Base-by-base conservation (phyloP, 1,140 invertebrate species). In the Lethrus apterus region DNA sequence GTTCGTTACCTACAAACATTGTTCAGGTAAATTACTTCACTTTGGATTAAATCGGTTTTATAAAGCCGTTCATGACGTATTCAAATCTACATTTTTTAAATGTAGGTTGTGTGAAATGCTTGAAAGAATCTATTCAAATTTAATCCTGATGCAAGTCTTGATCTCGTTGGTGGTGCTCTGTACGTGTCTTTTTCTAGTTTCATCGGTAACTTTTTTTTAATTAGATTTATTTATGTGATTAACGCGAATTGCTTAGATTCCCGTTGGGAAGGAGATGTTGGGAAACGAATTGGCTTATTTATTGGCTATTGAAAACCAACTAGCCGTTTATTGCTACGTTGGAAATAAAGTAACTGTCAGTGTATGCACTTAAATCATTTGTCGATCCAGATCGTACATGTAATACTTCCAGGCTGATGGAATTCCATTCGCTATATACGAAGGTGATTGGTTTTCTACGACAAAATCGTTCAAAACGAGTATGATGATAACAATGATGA, bases 251-350 rank as follows among this genome's bases (percentile, higher is more conserved):
- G 44, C 35, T 21, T 32, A 50, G 48, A 30, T 50, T 3, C 48
- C 48, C 8, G 20, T 45, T 8, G 40, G 40, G 1, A 7, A 18
- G 7, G 35, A 18, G n/a, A 38, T 40, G 19, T 20, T 40, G 8
- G 48, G 48, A 7, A 50, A 50, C 15, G 48, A 50, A 15, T 45
- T 50, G 15, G 20, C 34, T 34, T 50, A 50, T 26, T 45, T 50
- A 35, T 44, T 50, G 4, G 48, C 48, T 2, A 46, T 46, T 11
- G 48, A 46, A 24, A 51, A 46, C 19, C 48, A 51, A 24, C 20
- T 51, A 11, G 36, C 44, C 7, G 14, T 46, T 0, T 51, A 51
- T 51, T 46, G 44, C 14, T 46, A 46, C 21, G 36, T 40, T 17
- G 48, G 48, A 46, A 42, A 51, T 20, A 33, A 46, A 29, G 34